A percentile compares a stretch with the other conserved stretches of the same genome.
Conservation (phyloP, 2,797 vertebrate genomes). For the Centroberyx gerrardi region DNA sequence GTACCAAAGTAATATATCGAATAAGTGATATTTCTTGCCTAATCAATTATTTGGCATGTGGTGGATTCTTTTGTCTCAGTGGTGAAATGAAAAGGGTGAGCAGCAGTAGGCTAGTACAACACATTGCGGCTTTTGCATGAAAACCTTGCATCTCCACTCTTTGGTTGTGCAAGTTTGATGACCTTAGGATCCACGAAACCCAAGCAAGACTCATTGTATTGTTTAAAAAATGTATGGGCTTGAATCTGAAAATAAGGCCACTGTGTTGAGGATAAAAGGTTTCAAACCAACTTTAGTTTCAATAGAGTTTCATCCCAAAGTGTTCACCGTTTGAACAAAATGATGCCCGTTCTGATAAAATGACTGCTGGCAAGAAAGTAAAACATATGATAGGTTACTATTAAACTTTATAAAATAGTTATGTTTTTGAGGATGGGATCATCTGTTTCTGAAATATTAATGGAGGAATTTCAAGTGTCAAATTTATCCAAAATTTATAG, state of each 20-base stretch:
- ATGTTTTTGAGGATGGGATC: no score
- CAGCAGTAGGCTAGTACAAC: neutral
- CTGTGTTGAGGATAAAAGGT: no score
- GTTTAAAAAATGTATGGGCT: neutral
- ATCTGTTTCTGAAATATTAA: no score
- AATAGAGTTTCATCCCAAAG: neutral
- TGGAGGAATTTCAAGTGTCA: no score
- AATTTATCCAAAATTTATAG: no score
- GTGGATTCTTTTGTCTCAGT: no score
- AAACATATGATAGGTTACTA: slow-evolving; percentile 29
- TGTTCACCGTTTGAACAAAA: slow-evolving; percentile 23
- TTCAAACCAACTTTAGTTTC: neutral
- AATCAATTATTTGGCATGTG: no score
- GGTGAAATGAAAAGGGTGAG: no score
- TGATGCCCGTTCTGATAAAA: slow-evolving; percentile 29
- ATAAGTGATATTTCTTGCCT: no score
- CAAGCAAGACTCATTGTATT: neutral
- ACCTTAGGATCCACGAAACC: neutral
- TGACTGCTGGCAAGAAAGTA: slow-evolving; percentile 30
- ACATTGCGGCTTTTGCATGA: neutral
- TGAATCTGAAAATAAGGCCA: no score
- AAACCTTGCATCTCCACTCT: neutral
- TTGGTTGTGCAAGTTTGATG: neutral
- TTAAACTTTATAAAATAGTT: slow-evolving; percentile 17
- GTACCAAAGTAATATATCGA: no score